Base-by-base conservation (phyloP, 2,888 invertebrate genomes). In the Leptinotarsa haldemani region DNA sequence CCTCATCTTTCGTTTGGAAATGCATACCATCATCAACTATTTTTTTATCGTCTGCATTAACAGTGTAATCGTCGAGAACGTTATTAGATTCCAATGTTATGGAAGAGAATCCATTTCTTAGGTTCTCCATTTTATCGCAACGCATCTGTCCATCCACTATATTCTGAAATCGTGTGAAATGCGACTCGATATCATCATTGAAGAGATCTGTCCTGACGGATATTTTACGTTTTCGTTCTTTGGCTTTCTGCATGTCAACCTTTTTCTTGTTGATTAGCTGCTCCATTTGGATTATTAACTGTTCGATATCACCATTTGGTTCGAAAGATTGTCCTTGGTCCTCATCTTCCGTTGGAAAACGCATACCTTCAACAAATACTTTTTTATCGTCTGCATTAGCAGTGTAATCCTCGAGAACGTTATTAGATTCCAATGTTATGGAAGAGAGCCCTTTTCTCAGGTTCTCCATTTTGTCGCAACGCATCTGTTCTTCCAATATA, bases 261-360 rank as follows among this genome's bases (percentile, higher is more conserved):
- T 96, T 96, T 88, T 97, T 97, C 85, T 95, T 95, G 89, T 97
- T 97, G 82, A 98, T 95, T 75, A 95, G 92, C 88, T 98, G 94
- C 88, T 98, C 98, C 88, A 97, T 97, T 91, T 98, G 98, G 75
- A 98, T 97, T 88, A 97, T 96, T 22, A 22, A 22, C 88, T 96
- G 97, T 87, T 96, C 95, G 81, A 98, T 97, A 86, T 96, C 96
- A 73, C 98, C 98, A 89, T 94, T 97, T 83, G 94, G 93, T 82
- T 94, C 93, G 89, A 98, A 98, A 89, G 98, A 97, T 83, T 97
- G 97, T 84, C 96, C 92, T 80, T 98, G 90, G 90, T 98, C 97
- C 94, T 96, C 97, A 90, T 97, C 97, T 88, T 97, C 95, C 65
- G 97, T 98, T 91, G 98, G 98, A 97, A 97, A 98, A 92, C 97